These are phyloP conservation scores for Mirza zaza DNA, from an alignment of 2,113 vertebrate genomes.

Conservation along the genomic window DNA sequence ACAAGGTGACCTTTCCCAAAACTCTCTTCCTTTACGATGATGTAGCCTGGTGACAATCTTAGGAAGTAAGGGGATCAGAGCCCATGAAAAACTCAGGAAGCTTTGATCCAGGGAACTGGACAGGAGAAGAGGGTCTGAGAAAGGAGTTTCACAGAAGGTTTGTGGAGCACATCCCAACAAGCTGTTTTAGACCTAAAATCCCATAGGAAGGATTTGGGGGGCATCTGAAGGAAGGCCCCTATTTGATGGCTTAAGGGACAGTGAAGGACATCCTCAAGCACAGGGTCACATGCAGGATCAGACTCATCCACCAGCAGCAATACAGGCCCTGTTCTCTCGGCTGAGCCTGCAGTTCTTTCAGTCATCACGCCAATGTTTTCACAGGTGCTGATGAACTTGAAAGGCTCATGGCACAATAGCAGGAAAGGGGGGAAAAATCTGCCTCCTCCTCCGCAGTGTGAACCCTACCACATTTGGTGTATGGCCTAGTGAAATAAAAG, in stretches of 20 bases:
- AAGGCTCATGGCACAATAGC: background rate
- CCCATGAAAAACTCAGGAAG: background rate
- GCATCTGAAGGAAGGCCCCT: background rate
- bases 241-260: background rate
- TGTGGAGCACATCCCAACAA: background rate
- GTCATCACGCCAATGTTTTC: background rate
- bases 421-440: background rate
- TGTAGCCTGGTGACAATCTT: background rate
- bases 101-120: background rate
- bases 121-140: background rate
- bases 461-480: background rate
- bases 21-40: no score
- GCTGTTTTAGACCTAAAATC: background rate
- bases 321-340: background rate
- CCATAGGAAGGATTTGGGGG: background rate
- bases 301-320: background rate
- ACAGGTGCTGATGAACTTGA: background rate
- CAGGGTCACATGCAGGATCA: background rate
- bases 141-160: background rate
- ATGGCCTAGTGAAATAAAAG: background rate
- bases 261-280: background rate
- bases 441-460: background rate
- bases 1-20: background rate
- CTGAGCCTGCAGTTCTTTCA: rapidly evolving
- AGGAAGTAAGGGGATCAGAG: background rate